These are phyloP conservation scores for Paedocypris sp. DNA, from an alignment of 2,113 vertebrate genomes.

Conservation along the genomic window DNA sequence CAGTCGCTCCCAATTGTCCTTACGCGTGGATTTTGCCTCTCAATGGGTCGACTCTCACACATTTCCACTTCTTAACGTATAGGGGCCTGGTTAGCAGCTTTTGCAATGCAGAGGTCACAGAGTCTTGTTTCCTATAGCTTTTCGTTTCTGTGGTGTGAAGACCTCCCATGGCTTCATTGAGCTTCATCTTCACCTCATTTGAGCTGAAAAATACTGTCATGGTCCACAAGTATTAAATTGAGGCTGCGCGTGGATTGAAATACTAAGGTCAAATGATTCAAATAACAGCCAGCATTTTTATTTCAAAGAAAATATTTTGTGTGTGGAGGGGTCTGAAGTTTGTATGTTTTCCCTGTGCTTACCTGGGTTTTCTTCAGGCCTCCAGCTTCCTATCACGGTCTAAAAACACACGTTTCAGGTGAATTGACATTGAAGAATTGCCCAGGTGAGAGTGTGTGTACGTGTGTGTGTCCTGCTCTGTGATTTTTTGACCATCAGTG, in stretches of 20 bases:
- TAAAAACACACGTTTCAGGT: too few relatives aligned
- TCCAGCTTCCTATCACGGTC: too few relatives aligned
- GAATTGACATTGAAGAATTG: too few relatives aligned
- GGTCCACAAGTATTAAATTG: background rate
- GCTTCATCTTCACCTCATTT: slow-evolving; percentile 9
- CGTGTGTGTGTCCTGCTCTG: too few relatives aligned
- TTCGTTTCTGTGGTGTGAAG: background rate
- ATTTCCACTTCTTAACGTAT: slow-evolving; percentile 28
- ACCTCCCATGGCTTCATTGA: slow-evolving; percentile 6
- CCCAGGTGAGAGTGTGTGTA: too few relatives aligned
- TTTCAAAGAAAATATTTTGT: too few relatives aligned
- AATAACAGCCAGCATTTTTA: too few relatives aligned
- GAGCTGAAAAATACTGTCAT: background rate
- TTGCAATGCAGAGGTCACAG: slow-evolving; percentile 24
- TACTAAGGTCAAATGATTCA: too few relatives aligned
- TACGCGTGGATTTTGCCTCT: slow-evolving; percentile 18
- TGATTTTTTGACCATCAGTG: too few relatives aligned
- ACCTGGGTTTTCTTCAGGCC: too few relatives aligned
- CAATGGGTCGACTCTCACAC: slow-evolving; percentile 31
- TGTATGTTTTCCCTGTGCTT: too few relatives aligned
- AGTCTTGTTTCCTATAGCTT: slow-evolving; percentile 12
- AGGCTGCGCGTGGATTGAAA: background rate
- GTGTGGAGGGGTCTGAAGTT: too few relatives aligned
- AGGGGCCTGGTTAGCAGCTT: background rate
- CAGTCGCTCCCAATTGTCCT: slow-evolving; percentile 27